Percentiles rank a stretch among this genome's conserved stretches.
Conservation (phyloP, 2,113 vertebrate species). For the Silurus meridionalis region DNA sequence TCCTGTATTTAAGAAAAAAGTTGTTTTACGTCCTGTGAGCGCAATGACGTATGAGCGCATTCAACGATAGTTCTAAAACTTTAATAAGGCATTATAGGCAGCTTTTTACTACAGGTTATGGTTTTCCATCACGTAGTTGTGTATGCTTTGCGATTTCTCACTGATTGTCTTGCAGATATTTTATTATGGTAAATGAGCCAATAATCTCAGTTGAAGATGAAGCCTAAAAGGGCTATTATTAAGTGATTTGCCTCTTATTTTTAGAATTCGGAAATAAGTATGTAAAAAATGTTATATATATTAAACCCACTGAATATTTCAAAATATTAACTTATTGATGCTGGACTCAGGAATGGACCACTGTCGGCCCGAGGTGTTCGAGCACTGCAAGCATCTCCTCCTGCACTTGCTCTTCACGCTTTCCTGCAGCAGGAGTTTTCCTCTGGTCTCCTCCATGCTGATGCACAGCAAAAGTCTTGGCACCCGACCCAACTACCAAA, state of each 20-base stretch:
- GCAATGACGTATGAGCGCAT: neutral
- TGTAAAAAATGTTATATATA: too few species aligned
- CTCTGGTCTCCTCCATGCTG: constrained; percentile 88
- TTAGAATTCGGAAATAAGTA: too few species aligned
- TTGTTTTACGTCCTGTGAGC: neutral
- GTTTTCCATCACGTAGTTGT: neutral
- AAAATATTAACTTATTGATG: neutral
- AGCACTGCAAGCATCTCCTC: constrained; percentile 93
- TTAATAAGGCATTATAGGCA: neutral
- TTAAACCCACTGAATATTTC: neutral
- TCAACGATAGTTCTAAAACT: neutral
- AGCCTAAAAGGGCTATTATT: neutral
- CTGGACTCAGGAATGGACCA: constrained; percentile 89
- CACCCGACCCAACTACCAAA: constrained; percentile 83
- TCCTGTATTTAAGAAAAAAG: neutral
- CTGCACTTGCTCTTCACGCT: constrained; percentile 93
- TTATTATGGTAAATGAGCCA: neutral
- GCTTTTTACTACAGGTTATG: neutral
- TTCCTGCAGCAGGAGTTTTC: constrained; percentile 92
- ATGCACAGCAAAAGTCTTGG: constrained; percentile 92
- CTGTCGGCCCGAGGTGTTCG: constrained; percentile 94
- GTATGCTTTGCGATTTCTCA: neutral
- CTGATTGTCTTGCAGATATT: neutral
- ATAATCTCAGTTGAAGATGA: neutral
- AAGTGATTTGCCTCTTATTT: too few species aligned